These are phyloP conservation scores for Pteria penguin DNA, from an alignment of 2,888 invertebrate genomes.

Conservation along the genomic window DNA sequence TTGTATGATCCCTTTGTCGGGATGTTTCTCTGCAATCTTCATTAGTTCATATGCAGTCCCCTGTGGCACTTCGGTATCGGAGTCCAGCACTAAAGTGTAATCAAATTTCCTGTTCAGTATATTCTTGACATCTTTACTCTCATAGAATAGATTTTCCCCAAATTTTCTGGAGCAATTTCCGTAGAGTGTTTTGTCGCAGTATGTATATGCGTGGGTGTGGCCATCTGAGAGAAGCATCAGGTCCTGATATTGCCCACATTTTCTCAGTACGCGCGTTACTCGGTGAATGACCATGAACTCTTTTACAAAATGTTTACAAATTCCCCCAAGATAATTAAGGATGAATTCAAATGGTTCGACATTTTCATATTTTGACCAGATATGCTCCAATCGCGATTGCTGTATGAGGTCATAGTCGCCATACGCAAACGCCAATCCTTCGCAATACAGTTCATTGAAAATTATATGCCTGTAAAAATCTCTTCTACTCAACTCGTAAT, in stretches of 20 bases:
- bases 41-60: conserved; percentile 53
- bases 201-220: conserved; percentile 53
- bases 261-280: conserved; percentile 60
- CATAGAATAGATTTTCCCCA: conserved; percentile 56
- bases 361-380: conserved; percentile 55
- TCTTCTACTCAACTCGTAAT: conserved; percentile 53
- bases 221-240: conserved; percentile 66
- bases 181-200: conserved; percentile 58
- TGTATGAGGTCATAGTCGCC: conserved; percentile 45
- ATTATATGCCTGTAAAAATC: conserved; percentile 58
- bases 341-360: conserved; percentile 48
- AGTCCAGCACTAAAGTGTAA: conserved; percentile 64
- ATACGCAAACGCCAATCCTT: conserved; percentile 53
- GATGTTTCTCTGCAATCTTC: conserved; percentile 59
- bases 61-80: conserved; percentile 56
- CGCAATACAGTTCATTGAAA: conserved; percentile 56
- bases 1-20: conserved; percentile 62
- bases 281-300: conserved; percentile 70
- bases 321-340: conserved; percentile 49
- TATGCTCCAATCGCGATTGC: conserved; percentile 40
- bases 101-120: conserved; percentile 53
- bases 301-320: conserved; percentile 54
- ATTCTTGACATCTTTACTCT: conserved; percentile 55
- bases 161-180: conserved; percentile 53
- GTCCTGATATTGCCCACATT: conserved; percentile 71